Conservation (phyloP, 2,888 invertebrate species). For the Tachina lurida region DNA sequence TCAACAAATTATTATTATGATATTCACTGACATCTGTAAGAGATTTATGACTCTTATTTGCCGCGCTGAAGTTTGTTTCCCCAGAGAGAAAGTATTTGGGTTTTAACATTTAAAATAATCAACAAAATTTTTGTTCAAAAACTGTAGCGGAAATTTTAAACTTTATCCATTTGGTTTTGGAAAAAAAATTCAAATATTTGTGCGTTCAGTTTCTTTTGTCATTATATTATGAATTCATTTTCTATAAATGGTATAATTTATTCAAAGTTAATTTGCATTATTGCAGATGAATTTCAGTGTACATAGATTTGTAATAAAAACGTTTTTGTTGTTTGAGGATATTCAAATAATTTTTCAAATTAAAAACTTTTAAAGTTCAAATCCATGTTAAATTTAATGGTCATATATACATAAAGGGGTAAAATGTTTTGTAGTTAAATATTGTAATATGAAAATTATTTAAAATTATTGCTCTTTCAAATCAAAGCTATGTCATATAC, state of each 20-base stretch:
- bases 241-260: constrained; percentile 75
- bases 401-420: too few species aligned
- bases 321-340: background rate
- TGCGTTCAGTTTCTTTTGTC: constrained; percentile 28
- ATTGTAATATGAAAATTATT: too few species aligned
- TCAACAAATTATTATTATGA: constrained; percentile 64
- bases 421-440: too few species aligned
- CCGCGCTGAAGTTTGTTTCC: constrained; percentile 52
- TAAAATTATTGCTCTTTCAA: too few species aligned
- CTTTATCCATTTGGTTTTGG: constrained; percentile 35
- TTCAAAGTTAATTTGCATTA: constrained; percentile 78
- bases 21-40: constrained; percentile 73
- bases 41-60: constrained; percentile 72
- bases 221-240: constrained; percentile 42
- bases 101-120: constrained; percentile 65
- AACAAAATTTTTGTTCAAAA: constrained; percentile 31
- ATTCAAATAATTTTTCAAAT: constrained; percentile 7
- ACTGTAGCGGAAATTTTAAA: constrained; percentile 41
- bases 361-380: background rate
- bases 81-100: constrained; percentile 64
- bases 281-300: constrained; percentile 40
- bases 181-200: background rate
- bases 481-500: too few species aligned
- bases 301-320: constrained; percentile 9
- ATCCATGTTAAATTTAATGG: background rate